Base-by-base conservation (phyloP, 2,113 vertebrate species). In the Ptilonorhynchus violaceus region DNA sequence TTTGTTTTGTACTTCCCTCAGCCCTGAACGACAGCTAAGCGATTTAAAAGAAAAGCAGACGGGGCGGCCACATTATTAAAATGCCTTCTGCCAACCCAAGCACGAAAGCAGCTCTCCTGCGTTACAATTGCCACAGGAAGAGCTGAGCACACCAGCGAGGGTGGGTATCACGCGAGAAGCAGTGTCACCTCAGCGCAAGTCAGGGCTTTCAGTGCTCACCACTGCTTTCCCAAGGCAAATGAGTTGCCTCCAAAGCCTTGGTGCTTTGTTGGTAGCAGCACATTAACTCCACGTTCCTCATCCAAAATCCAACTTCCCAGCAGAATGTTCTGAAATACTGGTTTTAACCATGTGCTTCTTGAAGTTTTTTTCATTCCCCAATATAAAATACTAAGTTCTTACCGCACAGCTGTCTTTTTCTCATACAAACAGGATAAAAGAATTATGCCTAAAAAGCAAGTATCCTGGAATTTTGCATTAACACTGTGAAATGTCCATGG, bases 1-100 rank as follows among this genome's bases (percentile, higher is more conserved):
- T 98, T 97, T 97, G 96, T 97, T 98, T 88, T 90, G 91, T 90
- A 82, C 93, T 88, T 96, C 96, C 89, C 81, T 96, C 96, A 78
- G 96, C 89, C 97, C 78, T 95, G 96, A 96, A 97, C n/a, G 6
- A 74, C 93, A 93, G 94, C 93, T 89, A 89, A 85, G 86, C 96
- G 76, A 88, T 91, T 86, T 89, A 90, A 91, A 92, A 94, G 91
- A 78, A 96, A 86, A 76, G 95, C 80, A 96, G 94, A 87, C 85
- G 6, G 53, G 85, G 85, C 90, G 81, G 97, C 95, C 97, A 86
- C 86, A 15, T 35, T 35, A 89, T 25, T 77, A 95, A 88, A 35
- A 27, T 94, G 94, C 91, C 70, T 96, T 88, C 94, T 97, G 97
- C 94, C 97, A 98, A 94, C 7, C 11, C 42, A 96, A 93, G 90